Base-by-base conservation (phyloP, 2,888 invertebrate genomes). In the Diarsia dahlii region DNA sequence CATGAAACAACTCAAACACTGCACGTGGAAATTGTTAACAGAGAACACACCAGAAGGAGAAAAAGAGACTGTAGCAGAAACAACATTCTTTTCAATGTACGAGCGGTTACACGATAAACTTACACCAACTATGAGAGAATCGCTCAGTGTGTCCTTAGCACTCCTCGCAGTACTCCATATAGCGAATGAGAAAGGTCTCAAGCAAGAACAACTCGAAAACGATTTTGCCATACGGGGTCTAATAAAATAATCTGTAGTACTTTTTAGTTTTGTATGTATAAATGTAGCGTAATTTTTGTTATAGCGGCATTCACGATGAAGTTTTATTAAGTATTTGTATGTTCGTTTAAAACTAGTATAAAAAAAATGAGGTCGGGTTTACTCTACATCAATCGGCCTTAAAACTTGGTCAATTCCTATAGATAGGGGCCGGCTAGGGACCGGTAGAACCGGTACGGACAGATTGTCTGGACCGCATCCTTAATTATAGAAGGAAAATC, bases 111-210 rank as follows among this genome's bases (percentile, higher is more conserved):
- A 98, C 0, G 92, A 89, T 20, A 92, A 96, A 74, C 89, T 98
- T 60, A 95, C 97, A 0, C 92, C 96, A 15, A 97, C 96, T 82
- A 98, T 98, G 97, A 95, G 97, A 0, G 98, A 98, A 69, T 98
- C 98, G 45, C 95, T 99, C 70, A 98, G 98, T 90, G 97, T 98
- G 46, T 98, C 98, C 0, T 97, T 99, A 72, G 98, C 98, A 0
- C 97, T 99, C 92, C 97, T 98, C 45, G 98, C 98, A 0, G 95
- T 99, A 28, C 95, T 99, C 8, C 99, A 99, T 96, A 95, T 99
- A 87, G 98, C 98, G 4, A 99, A 99, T 91, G 99, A 99, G 91
- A 97, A 98, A 88, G 97, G 97, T 56, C 93, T 98, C 1, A 90
- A 97, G 56, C 90, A 98, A 45, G 95, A 96, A 85, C 97, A 97